Evolutionary conservation across 2,888 invertebrate species (phyloP).

Genomic region (Enoplolaimus lenunculus): DNA sequence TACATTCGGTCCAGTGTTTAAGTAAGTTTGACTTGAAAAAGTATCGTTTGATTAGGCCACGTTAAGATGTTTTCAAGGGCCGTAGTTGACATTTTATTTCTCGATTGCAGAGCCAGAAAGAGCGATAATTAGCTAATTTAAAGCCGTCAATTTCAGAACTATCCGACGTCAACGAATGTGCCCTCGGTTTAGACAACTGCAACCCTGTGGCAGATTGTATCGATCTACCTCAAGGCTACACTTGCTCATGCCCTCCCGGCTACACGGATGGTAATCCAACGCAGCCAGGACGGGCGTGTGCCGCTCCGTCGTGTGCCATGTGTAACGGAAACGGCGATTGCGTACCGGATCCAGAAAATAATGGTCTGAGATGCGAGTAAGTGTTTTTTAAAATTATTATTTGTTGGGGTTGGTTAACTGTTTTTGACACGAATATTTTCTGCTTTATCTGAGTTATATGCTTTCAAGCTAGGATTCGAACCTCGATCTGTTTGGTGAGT

Average conservation of each 20-base stretch:
- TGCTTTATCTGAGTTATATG: neutral
- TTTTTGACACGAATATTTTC: too few species aligned
- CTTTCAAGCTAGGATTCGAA: neutral
- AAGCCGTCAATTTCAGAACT: slow-evolving; percentile 13
- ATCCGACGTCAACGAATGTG: slow-evolving; percentile 37
- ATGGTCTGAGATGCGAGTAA: slow-evolving; percentile 32
- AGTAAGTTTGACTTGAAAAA: slow-evolving; percentile 24
- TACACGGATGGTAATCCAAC: slow-evolving; percentile 34
- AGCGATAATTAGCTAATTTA: too few species aligned
- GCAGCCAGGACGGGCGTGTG: slow-evolving; percentile 34
- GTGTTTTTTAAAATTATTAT: too few species aligned
- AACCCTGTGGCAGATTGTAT: slow-evolving; percentile 37
- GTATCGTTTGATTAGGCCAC: too few species aligned
- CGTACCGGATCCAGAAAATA: slow-evolving; percentile 30
- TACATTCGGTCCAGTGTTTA: slow-evolving; percentile 32
- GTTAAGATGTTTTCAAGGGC: slow-evolving; percentile 2
- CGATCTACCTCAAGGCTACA: slow-evolving; percentile 35
- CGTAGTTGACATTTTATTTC: too few species aligned
- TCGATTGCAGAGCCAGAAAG: too few species aligned
- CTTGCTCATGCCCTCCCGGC: slow-evolving; percentile 36
- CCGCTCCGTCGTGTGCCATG: slow-evolving; percentile 27
- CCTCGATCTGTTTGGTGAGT: too few species aligned
- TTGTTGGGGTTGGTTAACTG: too few species aligned
- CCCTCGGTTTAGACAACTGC: slow-evolving; percentile 38
- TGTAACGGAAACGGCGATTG: slow-evolving; percentile 38